Conservation (phyloP, 2,797 vertebrate genomes). For the Agapornis canus region DNA sequence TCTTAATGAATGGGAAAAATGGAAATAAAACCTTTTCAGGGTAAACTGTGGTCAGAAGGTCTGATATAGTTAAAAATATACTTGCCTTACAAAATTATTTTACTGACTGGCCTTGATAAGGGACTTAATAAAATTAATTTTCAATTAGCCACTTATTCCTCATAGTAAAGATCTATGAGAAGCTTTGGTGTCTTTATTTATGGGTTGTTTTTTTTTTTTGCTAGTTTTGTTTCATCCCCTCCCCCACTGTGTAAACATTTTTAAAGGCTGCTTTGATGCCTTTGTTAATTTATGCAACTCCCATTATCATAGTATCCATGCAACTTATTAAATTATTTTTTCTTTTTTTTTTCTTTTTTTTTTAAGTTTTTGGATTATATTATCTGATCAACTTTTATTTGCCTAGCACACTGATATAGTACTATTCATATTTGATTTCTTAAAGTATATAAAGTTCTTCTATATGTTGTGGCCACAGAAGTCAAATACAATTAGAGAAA, state of each 20-base stretch:
- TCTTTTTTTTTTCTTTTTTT: background rate
- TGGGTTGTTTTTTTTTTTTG: background rate
- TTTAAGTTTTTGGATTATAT: background rate
- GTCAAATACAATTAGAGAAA: background rate
- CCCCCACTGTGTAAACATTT: background rate
- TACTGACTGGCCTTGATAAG: background rate
- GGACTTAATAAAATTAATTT: background rate
- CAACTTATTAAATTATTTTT: background rate
- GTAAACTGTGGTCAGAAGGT: background rate
- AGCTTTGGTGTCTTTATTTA: background rate
- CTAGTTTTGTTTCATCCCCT: background rate
- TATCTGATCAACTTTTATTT: background rate
- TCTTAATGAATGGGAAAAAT: background rate
- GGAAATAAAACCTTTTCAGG: background rate
- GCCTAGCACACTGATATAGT: background rate
- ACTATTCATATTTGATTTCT: background rate
- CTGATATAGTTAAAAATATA: background rate
- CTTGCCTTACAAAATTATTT: background rate
- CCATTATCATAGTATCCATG: background rate
- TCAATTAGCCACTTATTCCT: background rate
- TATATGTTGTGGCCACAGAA: background rate
- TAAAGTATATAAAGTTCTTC: background rate
- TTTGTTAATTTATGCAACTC: background rate
- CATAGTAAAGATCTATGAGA: background rate
- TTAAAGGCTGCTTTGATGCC: background rate